Conservation (phyloP, 37 sponge, comb jelly and placozoan species). For the Petrosia ficiformis region DNA sequence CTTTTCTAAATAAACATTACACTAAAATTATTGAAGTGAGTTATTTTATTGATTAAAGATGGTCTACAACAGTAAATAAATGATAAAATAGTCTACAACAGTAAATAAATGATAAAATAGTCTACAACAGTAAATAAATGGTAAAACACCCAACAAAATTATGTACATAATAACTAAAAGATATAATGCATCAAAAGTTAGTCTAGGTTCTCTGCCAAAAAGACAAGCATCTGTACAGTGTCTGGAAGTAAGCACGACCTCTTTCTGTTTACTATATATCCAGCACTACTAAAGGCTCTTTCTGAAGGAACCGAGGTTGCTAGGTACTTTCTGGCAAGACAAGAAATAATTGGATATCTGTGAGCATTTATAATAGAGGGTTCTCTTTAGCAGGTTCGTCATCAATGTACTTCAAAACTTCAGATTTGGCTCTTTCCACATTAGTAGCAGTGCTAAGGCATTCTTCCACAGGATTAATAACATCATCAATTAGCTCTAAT, state of each 20-base stretch:
- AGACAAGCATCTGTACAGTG: background rate
- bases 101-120: background rate
- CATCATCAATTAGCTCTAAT: background rate
- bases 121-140: background rate
- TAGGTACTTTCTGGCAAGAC: background rate
- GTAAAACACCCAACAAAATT: background rate
- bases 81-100: too few species aligned
- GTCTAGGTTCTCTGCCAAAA: too few species aligned
- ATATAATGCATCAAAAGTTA: too few species aligned
- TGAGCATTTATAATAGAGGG: background rate
- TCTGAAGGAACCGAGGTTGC: background rate
- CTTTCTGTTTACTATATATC: background rate
- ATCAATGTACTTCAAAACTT: background rate
- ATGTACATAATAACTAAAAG: too few species aligned
- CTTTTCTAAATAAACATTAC: too few species aligned
- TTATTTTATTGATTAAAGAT: too few species aligned
- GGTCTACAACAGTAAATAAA: too few species aligned
- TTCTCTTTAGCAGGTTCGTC: background rate
- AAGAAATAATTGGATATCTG: background rate
- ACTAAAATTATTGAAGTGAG: too few species aligned
- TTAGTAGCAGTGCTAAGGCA: background rate
- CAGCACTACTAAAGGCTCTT: background rate
- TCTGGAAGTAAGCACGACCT: background rate
- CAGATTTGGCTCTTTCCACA: background rate
- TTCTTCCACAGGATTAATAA: background rate